phyloP scores from a whole-genome alignment of 2,888 invertebrate genomes.

The Galerucella calmariensis region DNA sequence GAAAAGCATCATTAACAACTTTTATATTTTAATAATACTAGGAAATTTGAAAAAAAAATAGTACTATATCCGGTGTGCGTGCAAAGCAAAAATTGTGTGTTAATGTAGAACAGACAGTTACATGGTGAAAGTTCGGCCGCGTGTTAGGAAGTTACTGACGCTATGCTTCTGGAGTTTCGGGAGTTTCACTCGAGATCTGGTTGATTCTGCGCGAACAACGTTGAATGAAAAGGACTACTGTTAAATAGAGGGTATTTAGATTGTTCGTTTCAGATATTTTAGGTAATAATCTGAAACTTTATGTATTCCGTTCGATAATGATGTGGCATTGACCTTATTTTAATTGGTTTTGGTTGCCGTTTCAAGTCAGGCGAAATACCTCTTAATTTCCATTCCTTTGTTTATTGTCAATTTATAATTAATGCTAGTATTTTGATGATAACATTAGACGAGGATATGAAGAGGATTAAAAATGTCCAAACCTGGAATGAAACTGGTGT shows the following conservation, averaged over 20 bases:
- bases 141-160: constrained; percentile 31
- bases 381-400: background rate
- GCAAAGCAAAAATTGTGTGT: constrained; percentile 35
- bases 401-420: background rate
- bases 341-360: background rate
- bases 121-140: constrained; percentile 30
- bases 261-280: constrained; percentile 12
- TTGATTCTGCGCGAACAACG: constrained; percentile 32
- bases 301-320: background rate
- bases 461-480: no score
- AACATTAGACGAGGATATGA: no score
- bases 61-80: constrained; percentile 31
- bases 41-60: constrained; percentile 14
- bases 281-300: background rate
- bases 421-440: no score
- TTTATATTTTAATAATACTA: background rate
- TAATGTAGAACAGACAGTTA: constrained; percentile 21
- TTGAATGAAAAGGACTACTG: constrained; percentile 16
- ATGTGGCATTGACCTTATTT: background rate
- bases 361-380: background rate
- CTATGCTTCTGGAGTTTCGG: constrained; percentile 26
- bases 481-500: no score
- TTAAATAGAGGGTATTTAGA: constrained; percentile 16
- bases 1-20: background rate
- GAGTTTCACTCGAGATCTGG: constrained; percentile 18